A percentile compares a stretch with the other conserved stretches of the same genome.
Conservation (phyloP, 2,797 vertebrate species). For the Xenentodon cancila region DNA sequence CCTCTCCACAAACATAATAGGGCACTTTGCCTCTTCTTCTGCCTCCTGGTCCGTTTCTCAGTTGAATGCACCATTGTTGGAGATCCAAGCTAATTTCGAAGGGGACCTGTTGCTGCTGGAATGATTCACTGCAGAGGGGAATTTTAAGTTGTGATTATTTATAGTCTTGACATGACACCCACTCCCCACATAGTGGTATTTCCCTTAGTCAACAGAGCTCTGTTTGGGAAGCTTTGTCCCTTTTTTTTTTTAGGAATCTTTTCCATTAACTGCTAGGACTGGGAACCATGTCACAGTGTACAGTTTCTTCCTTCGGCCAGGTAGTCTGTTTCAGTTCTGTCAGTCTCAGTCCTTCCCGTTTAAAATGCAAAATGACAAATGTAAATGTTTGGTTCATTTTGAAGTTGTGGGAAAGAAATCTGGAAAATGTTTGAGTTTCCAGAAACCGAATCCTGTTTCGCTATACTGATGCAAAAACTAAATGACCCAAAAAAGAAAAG, state of each 20-base stretch:
- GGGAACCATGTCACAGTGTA: conserved; percentile 44
- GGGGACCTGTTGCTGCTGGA: conserved; percentile 49
- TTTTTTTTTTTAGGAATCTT: conserved; percentile 45
- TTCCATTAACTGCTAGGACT: conserved; percentile 62
- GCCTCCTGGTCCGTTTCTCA: conserved; percentile 35
- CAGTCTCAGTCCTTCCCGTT: too few relatives aligned
- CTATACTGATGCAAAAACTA: too few relatives aligned
- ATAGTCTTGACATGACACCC: conserved; percentile 77
- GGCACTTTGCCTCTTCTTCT: conserved; percentile 22
- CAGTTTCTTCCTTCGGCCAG: conserved; percentile 17
- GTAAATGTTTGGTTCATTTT: too few relatives aligned
- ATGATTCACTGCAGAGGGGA: conserved; percentile 58
- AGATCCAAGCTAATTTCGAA: conserved; percentile 61
- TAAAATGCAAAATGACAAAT: too few relatives aligned
- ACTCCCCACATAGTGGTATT: conserved; percentile 78
- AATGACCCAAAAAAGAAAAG: conserved; percentile 27
- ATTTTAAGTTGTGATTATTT: conserved; percentile 78
- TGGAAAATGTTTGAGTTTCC: too few relatives aligned
- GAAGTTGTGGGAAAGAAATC: too few relatives aligned
- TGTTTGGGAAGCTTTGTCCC: conserved; percentile 79
- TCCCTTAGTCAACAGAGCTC: conserved; percentile 79
- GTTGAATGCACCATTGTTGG: conserved; percentile 66
- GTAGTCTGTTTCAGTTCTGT: not conserved
- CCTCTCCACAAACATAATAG: conserved; percentile 52
- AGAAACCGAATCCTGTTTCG: too few relatives aligned